Evolutionary conservation across 2,113 vertebrate genomes (phyloP).

Genomic region (Odocoileus virginianus): DNA sequence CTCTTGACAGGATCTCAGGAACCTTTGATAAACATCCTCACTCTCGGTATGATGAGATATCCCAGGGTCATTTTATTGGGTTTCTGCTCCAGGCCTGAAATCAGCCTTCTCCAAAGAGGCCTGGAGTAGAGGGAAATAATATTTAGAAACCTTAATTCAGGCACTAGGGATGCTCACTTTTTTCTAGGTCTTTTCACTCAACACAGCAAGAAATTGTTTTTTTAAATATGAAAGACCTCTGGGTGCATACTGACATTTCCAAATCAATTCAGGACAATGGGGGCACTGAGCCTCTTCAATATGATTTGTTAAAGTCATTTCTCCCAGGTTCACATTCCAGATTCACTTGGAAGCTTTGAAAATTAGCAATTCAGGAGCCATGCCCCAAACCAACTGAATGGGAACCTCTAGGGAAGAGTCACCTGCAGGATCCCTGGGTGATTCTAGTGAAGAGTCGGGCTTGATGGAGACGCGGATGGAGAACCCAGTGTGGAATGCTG

Average conservation of each 20-base stretch:
- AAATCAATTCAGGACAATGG: background rate
- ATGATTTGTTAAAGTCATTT: background rate
- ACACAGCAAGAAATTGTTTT: background rate
- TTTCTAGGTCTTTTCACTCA: background rate
- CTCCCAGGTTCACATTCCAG: background rate
- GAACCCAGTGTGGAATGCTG: background rate
- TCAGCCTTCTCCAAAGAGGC: background rate
- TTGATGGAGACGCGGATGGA: no score
- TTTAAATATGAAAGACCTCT: background rate
- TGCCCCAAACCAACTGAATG: background rate
- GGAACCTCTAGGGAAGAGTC: background rate
- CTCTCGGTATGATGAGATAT: background rate
- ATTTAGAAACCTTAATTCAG: background rate
- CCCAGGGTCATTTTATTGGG: background rate
- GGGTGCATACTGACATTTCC: background rate
- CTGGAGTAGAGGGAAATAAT: background rate
- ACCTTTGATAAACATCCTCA: background rate
- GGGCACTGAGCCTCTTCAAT: background rate
- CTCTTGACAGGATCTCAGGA: background rate
- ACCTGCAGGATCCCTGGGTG: background rate
- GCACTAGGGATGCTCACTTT: background rate
- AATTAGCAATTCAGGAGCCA: background rate
- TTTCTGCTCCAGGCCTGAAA: background rate
- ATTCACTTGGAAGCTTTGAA: background rate
- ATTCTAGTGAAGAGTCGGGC: background rate